phyloP scores from a whole-genome alignment of 35 echinoderm and acorn worm genomes.

The Lytechinus variegatus region DNA sequence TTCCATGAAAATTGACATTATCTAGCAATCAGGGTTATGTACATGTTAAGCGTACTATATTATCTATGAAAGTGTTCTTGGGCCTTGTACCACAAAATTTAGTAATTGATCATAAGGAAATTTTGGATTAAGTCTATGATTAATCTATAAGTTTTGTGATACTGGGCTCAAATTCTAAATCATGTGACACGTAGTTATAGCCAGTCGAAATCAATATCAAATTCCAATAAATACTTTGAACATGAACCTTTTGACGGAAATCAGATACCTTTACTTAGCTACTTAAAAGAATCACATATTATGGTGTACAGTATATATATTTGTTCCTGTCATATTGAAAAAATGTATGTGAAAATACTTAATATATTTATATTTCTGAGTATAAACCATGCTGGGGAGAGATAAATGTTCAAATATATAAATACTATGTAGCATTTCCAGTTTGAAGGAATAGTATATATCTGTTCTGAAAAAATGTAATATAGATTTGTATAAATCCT shows the following conservation, averaged over 20 bases:
- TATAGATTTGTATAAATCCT: neutral
- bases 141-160: too few relatives aligned
- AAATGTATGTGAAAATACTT: neutral
- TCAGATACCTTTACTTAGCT: too few relatives aligned
- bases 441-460: neutral
- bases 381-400: neutral
- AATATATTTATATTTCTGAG: neutral
- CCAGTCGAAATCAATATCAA: too few relatives aligned
- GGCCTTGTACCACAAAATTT: too few relatives aligned
- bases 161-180: too few relatives aligned
- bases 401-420: neutral
- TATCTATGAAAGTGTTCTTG: neutral
- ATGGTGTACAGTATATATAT: too few relatives aligned
- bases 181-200: too few relatives aligned
- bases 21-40: neutral
- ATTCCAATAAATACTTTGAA: too few relatives aligned
- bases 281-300: too few relatives aligned
- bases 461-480: neutral
- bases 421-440: neutral
- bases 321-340: neutral
- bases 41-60: neutral
- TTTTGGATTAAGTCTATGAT: too few relatives aligned
- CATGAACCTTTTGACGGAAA: too few relatives aligned
- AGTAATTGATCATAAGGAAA: too few relatives aligned
- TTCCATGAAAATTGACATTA: neutral